Percentiles rank a stretch among this genome's conserved stretches.
phyloP scores from a whole-genome alignment of 2,888 invertebrate species.

The Drosophila prolongata region DNA sequence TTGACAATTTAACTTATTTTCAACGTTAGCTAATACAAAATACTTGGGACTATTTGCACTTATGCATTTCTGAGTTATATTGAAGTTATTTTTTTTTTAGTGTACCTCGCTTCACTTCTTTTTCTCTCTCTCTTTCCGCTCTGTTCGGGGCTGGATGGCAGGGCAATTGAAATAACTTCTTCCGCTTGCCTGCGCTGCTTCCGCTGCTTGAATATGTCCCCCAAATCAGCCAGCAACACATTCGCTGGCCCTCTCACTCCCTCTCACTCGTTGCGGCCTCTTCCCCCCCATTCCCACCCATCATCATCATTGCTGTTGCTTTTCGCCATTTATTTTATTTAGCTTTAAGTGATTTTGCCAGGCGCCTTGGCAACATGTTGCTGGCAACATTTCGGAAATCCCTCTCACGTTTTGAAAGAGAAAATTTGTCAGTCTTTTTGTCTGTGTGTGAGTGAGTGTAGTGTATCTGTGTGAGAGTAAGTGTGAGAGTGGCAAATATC shows the following conservation, averaged over 20 bases:
- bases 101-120: conserved; percentile 9
- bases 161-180: conserved; percentile 78
- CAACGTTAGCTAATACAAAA: no score
- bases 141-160: conserved; percentile 49
- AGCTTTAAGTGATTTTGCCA: conserved; percentile 65
- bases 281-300: conserved; percentile 23
- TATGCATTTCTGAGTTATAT: no score
- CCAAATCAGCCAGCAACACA: conserved; percentile 50
- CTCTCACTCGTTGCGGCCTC: background rate
- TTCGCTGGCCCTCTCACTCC: background rate
- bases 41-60: no score
- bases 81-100: background rate
- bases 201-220: conserved; percentile 78
- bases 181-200: conserved; percentile 76
- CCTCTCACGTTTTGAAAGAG: conserved; percentile 38
- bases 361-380: conserved; percentile 63
- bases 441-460: background rate
- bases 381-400: conserved; percentile 49
- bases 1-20: no score
- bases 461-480: conserved; percentile 9
- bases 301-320: conserved; percentile 43
- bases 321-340: conserved; percentile 66
- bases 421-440: conserved; percentile 11
- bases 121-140: conserved; percentile 12
- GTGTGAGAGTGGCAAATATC: conserved; percentile 33